Evolutionary conservation across 2,797 vertebrate genomes (phyloP).

Genomic region (Lates japonicus): DNA sequence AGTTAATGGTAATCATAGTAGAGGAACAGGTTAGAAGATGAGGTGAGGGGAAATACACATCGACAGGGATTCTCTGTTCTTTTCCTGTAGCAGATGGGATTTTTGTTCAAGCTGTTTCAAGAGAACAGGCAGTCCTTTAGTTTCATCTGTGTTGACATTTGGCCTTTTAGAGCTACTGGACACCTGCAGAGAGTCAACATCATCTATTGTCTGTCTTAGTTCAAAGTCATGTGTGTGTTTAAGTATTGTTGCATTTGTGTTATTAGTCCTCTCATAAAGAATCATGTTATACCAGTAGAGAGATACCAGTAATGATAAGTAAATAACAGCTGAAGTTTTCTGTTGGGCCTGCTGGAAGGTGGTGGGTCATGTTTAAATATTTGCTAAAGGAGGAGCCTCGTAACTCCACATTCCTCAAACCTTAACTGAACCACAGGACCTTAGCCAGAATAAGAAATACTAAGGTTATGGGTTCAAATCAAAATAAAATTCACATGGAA

Average conservation of each 20-base stretch:
- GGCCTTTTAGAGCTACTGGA: no score
- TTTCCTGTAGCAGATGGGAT: no score
- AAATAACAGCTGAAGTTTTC: background rate
- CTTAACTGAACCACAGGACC: background rate
- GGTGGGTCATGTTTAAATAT: constrained; percentile 35
- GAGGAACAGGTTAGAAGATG: no score
- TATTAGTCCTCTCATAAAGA: background rate
- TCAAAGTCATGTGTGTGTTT: background rate
- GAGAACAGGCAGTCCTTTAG: no score
- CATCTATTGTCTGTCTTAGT: background rate
- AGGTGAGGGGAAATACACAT: no score
- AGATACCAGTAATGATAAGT: background rate
- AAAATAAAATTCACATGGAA: background rate
- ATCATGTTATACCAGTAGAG: background rate
- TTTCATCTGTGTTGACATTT: no score
- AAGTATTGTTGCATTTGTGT: background rate
- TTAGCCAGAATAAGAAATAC: background rate
- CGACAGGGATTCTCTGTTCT: no score
- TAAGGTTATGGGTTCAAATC: background rate
- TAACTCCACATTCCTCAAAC: constrained; percentile 26
- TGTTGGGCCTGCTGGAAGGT: background rate
- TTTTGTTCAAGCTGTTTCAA: no score
- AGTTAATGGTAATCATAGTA: no score
- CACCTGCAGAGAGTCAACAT: background rate
- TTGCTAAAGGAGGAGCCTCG: constrained; percentile 24